Conservation (phyloP, 2,113 vertebrate species). For the Regulus satrapa region DNA sequence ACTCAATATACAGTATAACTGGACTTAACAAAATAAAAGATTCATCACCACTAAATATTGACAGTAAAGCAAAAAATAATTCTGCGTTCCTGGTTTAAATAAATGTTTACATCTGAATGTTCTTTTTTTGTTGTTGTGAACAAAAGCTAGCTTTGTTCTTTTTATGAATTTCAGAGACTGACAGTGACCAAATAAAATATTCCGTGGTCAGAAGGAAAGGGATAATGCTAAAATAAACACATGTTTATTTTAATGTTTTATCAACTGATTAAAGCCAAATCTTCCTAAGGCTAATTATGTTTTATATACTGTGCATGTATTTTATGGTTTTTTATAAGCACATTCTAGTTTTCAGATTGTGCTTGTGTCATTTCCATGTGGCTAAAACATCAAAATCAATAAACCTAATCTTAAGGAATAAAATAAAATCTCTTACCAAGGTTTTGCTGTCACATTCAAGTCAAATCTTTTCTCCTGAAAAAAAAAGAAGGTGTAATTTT, state of each 20-base stretch:
- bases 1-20: not conserved
- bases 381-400: not conserved
- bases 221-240: not conserved
- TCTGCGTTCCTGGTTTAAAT: not conserved
- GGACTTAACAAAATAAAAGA: not conserved
- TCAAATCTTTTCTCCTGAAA: constrained; percentile 73
- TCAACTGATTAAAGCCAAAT: not conserved
- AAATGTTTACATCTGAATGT: not conserved
- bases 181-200: not conserved
- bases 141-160: not conserved
- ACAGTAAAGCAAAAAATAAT: not conserved
- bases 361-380: not conserved
- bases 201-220: not conserved
- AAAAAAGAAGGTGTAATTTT: not conserved
- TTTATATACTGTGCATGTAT: not conserved
- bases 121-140: not conserved
- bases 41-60: not conserved
- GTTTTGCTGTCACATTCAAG: constrained; percentile 68
- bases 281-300: not conserved
- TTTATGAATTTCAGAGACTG: not conserved
- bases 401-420: not conserved
- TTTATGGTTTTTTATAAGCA: not conserved
- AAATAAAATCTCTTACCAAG: constrained; percentile 66
- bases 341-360: not conserved
- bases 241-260: not conserved